A percentile compares a stretch with the other conserved stretches of the same genome.
Evolutionary conservation across 1,140 invertebrate species (phyloP).

Genomic region (Ericerus pela): DNA sequence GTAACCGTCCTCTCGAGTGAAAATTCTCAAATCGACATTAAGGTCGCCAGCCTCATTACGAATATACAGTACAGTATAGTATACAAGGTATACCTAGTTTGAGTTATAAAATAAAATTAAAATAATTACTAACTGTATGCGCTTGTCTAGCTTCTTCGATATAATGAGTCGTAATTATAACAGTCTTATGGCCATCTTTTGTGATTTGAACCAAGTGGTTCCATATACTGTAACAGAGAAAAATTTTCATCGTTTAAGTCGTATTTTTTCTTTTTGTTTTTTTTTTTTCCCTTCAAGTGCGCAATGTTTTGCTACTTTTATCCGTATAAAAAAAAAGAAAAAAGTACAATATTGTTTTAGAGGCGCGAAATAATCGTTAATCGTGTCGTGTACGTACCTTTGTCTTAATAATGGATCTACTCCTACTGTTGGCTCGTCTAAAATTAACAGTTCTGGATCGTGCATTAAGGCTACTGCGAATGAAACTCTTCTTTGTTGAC

Average conservation of each 20-base stretch:
- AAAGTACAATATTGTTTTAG: not conserved
- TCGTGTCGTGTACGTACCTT: conserved; percentile 39
- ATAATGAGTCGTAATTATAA: conserved; percentile 95
- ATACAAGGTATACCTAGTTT: too few relatives aligned
- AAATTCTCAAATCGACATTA: too few relatives aligned
- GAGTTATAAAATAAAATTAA: too few relatives aligned
- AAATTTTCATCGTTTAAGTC: too few relatives aligned
- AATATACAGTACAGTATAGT: too few relatives aligned
- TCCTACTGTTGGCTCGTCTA: conserved; percentile 90
- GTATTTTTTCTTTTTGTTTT: too few relatives aligned
- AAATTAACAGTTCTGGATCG: conserved; percentile 74
- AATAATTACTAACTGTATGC: conserved; percentile 53
- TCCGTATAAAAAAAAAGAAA: not conserved
- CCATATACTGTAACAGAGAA: conserved; percentile 57
- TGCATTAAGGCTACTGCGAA: conserved; percentile 74
- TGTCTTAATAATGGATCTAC: conserved; percentile 85
- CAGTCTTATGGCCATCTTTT: conserved; percentile 69
- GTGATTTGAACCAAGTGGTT: conserved; percentile 81
- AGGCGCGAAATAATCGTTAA: not conserved
- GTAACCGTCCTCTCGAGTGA: too few relatives aligned
- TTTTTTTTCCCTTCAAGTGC: too few relatives aligned
- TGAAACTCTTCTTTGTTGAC: conserved; percentile 76
- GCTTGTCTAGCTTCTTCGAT: conserved; percentile 93
- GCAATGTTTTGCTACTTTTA: too few relatives aligned
- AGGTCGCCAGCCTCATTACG: too few relatives aligned